These are phyloP conservation scores for Odontomyia ornata DNA, from an alignment of 2,888 invertebrate species.

Conservation along the genomic window DNA sequence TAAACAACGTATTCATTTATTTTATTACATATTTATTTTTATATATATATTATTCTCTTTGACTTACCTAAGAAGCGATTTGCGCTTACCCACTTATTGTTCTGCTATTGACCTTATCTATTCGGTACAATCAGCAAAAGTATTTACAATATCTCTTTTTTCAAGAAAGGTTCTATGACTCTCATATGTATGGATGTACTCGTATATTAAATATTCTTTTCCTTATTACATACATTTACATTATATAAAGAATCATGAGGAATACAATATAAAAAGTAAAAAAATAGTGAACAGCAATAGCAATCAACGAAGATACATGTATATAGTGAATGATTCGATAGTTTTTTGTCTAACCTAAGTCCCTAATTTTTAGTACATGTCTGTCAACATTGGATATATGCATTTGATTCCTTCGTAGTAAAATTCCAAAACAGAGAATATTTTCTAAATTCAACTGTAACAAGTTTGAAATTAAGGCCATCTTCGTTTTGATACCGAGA, in stretches of 20 bases:
- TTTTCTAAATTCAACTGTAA: too few relatives aligned
- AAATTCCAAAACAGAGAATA: too few relatives aligned
- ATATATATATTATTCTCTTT: background rate
- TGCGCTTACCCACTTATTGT: constrained; percentile 41
- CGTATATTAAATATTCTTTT: too few relatives aligned
- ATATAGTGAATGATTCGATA: background rate
- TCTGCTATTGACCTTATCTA: constrained; percentile 26
- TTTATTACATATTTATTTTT: background rate
- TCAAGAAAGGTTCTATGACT: too few relatives aligned
- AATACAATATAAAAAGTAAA: constrained; percentile 6
- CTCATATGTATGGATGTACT: too few relatives aligned
- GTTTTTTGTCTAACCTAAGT: too few relatives aligned
- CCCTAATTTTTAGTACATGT: too few relatives aligned
- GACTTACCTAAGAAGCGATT: constrained; percentile 40
- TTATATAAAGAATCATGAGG: background rate
- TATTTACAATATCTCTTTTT: constrained; percentile 20
- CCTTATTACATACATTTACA: background rate
- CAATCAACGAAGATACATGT: background rate
- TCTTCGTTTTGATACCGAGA: too few relatives aligned
- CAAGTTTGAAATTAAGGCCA: too few relatives aligned
- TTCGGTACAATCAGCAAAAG: constrained; percentile 13
- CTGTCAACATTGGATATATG: too few relatives aligned
- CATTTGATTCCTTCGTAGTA: too few relatives aligned
- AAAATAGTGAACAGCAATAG: constrained; percentile 10
- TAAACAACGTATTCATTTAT: background rate